Percentiles rank a stretch among this genome's conserved stretches.
These are phyloP conservation scores for Bactericera cockerelli DNA, from an alignment of 1,140 invertebrate species.

Conservation along the genomic window DNA sequence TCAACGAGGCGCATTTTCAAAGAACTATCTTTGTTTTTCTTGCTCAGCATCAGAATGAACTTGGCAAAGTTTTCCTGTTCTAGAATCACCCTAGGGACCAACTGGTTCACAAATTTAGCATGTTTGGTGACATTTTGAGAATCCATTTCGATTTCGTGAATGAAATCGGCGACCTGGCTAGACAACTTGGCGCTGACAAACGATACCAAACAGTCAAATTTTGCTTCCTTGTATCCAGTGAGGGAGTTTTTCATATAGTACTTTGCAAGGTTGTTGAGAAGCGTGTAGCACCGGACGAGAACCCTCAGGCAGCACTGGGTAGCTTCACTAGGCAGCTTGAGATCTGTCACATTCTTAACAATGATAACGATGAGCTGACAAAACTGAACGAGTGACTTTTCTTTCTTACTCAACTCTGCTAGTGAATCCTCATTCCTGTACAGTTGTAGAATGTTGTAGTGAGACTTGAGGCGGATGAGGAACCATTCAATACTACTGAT, in stretches of 20 bases:
- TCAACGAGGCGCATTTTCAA: conserved; percentile 21
- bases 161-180: background rate
- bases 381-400: background rate
- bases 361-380: background rate
- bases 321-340: background rate
- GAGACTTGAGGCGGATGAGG: background rate
- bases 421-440: background rate
- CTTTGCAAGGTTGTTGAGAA: background rate
- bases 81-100: conserved; percentile 21
- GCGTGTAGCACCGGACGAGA: background rate
- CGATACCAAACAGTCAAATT: background rate
- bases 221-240: background rate
- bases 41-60: conserved; percentile 20
- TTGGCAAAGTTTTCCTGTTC: conserved; percentile 24
- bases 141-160: background rate
- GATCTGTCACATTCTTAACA: background rate
- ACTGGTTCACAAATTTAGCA: background rate
- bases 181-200: background rate
- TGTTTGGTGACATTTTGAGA: background rate
- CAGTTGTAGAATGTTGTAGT: background rate
- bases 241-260: background rate
- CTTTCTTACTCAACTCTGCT: background rate
- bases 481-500: background rate
- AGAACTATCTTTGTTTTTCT: conserved; percentile 21
- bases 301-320: background rate